phyloP scores from a whole-genome alignment of 2,113 vertebrate species.

The Syngnathus floridae region DNA sequence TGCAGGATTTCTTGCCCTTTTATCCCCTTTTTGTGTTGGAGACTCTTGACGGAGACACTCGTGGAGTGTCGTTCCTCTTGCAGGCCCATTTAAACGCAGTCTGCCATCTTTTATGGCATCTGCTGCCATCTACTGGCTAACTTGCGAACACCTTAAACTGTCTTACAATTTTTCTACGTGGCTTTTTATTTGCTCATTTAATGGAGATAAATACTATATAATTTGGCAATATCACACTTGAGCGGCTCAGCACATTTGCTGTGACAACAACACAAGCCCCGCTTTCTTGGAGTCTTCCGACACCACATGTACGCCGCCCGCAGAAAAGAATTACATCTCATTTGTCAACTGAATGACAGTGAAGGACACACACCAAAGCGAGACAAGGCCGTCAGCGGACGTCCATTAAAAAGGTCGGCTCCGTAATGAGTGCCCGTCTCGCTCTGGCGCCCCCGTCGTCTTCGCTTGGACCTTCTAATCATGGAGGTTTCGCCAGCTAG shows the following conservation, averaged over 20 bases:
- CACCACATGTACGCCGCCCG: slow-evolving; percentile 24
- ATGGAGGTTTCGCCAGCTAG: slow-evolving; percentile 58
- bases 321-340: slow-evolving; percentile 33
- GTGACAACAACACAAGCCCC: too few species aligned
- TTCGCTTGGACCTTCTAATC: slow-evolving; percentile 52
- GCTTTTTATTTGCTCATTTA: slow-evolving; percentile 6
- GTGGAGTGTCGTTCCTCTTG: slow-evolving; percentile 48
- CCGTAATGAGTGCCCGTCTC: slow-evolving; percentile 55
- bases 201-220: neutral
- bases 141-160: neutral
- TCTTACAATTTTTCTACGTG: neutral
- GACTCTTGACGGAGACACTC: slow-evolving; percentile 28
- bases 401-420: slow-evolving; percentile 45
- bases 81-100: slow-evolving; percentile 47
- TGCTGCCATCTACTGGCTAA: slow-evolving; percentile 62
- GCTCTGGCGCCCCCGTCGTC: slow-evolving; percentile 26
- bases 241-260: too few species aligned
- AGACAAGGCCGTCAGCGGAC: slow-evolving; percentile 50
- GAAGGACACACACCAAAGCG: slow-evolving; percentile 57
- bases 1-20: slow-evolving; percentile 13
- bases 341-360: slow-evolving; percentile 59
- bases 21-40: slow-evolving; percentile 28
- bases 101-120: slow-evolving; percentile 24
- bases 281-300: too few species aligned
- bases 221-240: neutral